Base-by-base conservation (phyloP, 2,113 vertebrate species). In the Callipepla californica region DNA sequence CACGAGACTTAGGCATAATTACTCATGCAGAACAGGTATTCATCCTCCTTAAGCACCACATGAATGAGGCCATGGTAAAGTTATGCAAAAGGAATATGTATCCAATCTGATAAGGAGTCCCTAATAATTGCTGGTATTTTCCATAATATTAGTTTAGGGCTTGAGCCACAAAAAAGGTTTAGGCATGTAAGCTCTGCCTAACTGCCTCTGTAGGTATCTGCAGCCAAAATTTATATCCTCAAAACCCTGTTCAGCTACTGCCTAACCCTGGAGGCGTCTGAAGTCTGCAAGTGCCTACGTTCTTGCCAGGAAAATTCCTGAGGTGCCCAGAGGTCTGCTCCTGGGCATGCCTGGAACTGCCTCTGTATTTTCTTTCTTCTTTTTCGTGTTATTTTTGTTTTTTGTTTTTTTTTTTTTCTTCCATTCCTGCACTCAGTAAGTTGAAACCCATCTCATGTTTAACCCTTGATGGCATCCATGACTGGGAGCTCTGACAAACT, bases 111-210 rank as follows among this genome's bases (percentile, higher is more conserved):
- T 96, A 96, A 96, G 92, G 89, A 94, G 73, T 93, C 82, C 77
- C 73, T 94, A 95, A 95, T 95, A 96, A 96, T 96, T 95, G 90
- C 93, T 92, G 95, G 94, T 94, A 96, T 96, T 96, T 96, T 96
- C 94, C 96, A 94, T 96, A 96, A 96, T 96, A 95, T 96, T 96
- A 95, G 93, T 96, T 96, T 96, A 95, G 93, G 92, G 94, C 80
- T 92, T 81, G 92, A 92, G 92, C 95, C 96, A 96, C 92, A 94
- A 90, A 90, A 96, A 96, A 93, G 94, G 91, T 96, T 96, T 90
- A 96, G 91, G 91, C 92, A 87, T 85, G 95, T 95, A 93, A 96
- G 94, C 94, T 94, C 90, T 96, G 95, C 95, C 86, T 96, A 94
- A 78, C 80, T 89, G 86, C 86, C 94, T 96, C 4, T 68, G 2